Percentiles rank a stretch among this genome's conserved stretches.
phyloP scores from a whole-genome alignment of 2,888 invertebrate genomes.

The Aphidoletes aphidimyza region DNA sequence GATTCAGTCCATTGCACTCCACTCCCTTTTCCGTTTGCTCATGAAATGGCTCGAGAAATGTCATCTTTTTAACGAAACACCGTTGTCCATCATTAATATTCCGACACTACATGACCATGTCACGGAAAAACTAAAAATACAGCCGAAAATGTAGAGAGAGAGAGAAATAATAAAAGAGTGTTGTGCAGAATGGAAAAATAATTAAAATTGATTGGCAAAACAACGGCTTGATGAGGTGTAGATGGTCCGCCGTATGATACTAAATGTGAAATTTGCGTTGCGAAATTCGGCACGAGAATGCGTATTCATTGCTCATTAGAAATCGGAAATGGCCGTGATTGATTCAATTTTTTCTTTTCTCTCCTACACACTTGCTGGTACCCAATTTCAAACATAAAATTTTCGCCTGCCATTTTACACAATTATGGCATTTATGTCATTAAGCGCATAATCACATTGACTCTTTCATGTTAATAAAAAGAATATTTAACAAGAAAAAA shows the following conservation, averaged over 20 bases:
- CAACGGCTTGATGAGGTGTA: slow-evolving; percentile 22
- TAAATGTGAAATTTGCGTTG: too few relatives aligned
- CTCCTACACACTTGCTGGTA: not conserved
- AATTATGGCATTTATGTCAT: not conserved
- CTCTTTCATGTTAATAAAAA: too few relatives aligned
- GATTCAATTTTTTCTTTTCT: not conserved
- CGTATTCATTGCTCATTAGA: not conserved
- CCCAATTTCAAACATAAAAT: too few relatives aligned
- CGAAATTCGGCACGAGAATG: not conserved
- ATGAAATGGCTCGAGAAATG: slow-evolving; percentile 9
- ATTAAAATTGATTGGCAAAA: slow-evolving; percentile 42
- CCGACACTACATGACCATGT: not conserved
- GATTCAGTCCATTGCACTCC: not conserved
- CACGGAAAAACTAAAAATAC: too few relatives aligned
- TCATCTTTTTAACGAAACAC: slow-evolving; percentile 14
- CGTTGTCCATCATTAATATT: slow-evolving; percentile 21
- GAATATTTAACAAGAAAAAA: too few relatives aligned
- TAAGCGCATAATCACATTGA: too few relatives aligned
- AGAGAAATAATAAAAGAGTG: not conserved
- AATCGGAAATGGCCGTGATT: slow-evolving; percentile 8
- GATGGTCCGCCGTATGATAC: not conserved
- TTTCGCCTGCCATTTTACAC: not conserved
- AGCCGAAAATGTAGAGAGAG: not conserved
- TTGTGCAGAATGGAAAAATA: slow-evolving; percentile 16
- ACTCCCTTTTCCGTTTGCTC: not conserved